A percentile compares a stretch with the other conserved stretches of the same genome.
Evolutionary conservation across 2,888 invertebrate genomes (phyloP).

Genomic region (Andrena flavipes): DNA sequence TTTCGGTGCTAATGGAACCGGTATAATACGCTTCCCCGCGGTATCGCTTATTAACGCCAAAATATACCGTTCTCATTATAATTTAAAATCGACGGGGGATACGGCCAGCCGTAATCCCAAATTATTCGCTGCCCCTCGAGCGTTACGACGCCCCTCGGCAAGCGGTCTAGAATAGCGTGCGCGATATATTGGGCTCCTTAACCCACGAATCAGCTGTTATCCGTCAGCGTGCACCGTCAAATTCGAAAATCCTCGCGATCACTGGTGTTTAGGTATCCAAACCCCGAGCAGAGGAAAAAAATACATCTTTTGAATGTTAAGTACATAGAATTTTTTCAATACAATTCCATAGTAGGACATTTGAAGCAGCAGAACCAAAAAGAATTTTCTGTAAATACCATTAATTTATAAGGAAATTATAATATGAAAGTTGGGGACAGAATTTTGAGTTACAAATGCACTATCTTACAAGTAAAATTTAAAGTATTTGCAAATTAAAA

Average conservation of each 20-base stretch:
- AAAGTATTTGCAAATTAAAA: no score
- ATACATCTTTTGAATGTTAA: no score
- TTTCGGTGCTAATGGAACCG: conserved; percentile 53
- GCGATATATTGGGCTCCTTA: conserved; percentile 42
- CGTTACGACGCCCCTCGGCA: conserved; percentile 21
- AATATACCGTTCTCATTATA: conserved; percentile 52
- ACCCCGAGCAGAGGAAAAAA: no score
- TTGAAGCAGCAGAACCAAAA: no score
- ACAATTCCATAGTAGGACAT: no score
- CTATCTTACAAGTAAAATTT: no score
- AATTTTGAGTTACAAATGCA: no score
- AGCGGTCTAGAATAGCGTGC: conserved; percentile 8
- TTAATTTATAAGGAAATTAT: no score
- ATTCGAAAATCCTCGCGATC: conserved; percentile 28
- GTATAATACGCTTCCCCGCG: conserved; percentile 44
- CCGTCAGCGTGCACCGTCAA: conserved; percentile 13
- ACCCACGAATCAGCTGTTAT: conserved; percentile 11
- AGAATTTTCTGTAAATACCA: no score
- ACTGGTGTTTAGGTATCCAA: conserved; percentile 35
- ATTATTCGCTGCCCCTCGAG: conserved; percentile 41
- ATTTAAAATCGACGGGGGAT: conserved; percentile 48
- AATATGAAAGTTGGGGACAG: no score
- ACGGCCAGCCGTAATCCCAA: conserved; percentile 32
- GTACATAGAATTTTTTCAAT: no score
- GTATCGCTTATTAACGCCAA: conserved; percentile 55